Percentiles rank a stretch among this genome's conserved stretches.
These are phyloP conservation scores for Dromaius novaehollandiae DNA, from an alignment of 2,113 vertebrate species.

Conservation along the genomic window DNA sequence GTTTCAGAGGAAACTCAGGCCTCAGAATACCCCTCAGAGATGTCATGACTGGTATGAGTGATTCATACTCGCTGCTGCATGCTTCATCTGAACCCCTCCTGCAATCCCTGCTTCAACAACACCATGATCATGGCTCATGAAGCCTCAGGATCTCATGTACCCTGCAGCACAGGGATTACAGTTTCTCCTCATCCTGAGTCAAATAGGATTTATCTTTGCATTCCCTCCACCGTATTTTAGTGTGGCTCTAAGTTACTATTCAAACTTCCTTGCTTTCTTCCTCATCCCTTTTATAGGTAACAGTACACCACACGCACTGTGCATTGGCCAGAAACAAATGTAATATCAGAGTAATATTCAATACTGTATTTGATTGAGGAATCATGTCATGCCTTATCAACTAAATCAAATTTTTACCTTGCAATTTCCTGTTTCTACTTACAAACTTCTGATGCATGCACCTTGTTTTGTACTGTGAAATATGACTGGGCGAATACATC, in stretches of 20 bases:
- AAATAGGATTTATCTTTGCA: neutral
- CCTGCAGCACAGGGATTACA: neutral
- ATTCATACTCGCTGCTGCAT: neutral
- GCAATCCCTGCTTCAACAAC: neutral
- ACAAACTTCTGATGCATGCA: neutral
- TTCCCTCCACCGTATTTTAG: neutral
- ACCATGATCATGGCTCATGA: neutral
- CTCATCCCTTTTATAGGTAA: neutral
- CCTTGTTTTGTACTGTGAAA: neutral
- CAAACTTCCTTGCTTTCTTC: neutral
- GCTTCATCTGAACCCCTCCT: neutral
- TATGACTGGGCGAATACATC: neutral
- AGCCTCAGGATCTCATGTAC: neutral
- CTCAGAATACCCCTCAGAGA: neutral
- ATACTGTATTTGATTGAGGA: neutral
- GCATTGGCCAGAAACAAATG: neutral
- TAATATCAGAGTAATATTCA: neutral
- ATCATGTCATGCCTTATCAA: neutral
- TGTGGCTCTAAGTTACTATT: neutral
- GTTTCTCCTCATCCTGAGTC: neutral
- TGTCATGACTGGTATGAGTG: neutral
- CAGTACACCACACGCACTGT: neutral
- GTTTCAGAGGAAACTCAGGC: neutral
- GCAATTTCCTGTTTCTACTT: neutral
- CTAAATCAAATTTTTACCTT: neutral